These are phyloP conservation scores for Odontesthes bonariensis DNA, from an alignment of 2,113 vertebrate species.

Conservation along the genomic window DNA sequence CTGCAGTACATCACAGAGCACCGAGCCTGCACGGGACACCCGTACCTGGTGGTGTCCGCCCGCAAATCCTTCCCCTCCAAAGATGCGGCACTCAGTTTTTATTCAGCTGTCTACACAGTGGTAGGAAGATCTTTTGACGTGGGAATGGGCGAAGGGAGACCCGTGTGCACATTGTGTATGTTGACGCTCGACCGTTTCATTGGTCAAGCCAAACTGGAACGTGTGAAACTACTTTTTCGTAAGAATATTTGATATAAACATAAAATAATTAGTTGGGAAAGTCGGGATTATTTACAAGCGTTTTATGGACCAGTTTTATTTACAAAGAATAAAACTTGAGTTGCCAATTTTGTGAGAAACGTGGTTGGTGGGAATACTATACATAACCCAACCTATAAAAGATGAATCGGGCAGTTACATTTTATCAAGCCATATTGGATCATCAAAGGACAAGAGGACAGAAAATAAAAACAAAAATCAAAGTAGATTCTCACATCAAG, in stretches of 20 bases:
- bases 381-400: no score
- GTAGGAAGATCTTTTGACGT: constrained; percentile 70
- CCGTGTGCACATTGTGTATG: no score
- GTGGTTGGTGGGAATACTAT: no score
- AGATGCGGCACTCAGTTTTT: constrained; percentile 90
- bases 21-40: constrained; percentile 88
- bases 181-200: no score
- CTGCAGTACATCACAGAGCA: constrained; percentile 87
- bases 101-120: constrained; percentile 91
- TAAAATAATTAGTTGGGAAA: no score
- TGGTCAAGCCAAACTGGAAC: no score
- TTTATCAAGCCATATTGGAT: background rate
- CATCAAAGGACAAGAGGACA: background rate
- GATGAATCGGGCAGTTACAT: background rate
- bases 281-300: no score
- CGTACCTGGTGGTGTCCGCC: constrained; percentile 86
- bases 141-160: background rate
- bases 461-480: background rate
- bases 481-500: background rate
- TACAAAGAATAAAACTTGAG: no score
- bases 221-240: no score
- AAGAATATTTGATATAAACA: no score
- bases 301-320: no score
- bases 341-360: no score
- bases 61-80: constrained; percentile 93